Percentiles rank a stretch among this genome's conserved stretches.
phyloP scores from a whole-genome alignment of 2,888 invertebrate species.

The Gastracanthus pulcherrimus region DNA sequence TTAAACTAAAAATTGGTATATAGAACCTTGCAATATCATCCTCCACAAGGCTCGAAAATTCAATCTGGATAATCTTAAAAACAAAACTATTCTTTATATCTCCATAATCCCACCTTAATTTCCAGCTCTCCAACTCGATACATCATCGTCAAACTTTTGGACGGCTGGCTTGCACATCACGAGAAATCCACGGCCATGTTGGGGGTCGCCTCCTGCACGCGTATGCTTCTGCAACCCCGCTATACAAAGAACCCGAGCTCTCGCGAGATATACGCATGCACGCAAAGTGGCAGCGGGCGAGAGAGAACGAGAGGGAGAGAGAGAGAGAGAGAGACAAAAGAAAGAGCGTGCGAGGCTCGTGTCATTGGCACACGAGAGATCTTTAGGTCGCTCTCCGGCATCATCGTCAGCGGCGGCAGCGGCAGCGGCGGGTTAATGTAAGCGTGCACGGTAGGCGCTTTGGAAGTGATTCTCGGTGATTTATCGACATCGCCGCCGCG shows the following conservation, averaged over 20 bases:
- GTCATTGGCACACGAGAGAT: conserved; percentile 58
- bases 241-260: not conserved
- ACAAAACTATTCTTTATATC: too few species aligned
- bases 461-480: conserved; percentile 69
- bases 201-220: not conserved
- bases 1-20: too few species aligned
- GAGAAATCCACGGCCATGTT: not conserved
- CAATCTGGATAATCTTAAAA: not conserved
- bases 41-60: too few species aligned
- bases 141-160: conserved; percentile 31
- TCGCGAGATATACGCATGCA: not conserved
- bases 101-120: too few species aligned
- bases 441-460: conserved; percentile 61
- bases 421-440: conserved; percentile 54
- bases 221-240: not conserved
- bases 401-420: conserved; percentile 58
- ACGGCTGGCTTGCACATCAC: not conserved
- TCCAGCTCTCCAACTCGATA: not conserved
- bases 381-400: conserved; percentile 37
- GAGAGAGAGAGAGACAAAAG: too few species aligned
- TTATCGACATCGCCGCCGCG: conserved; percentile 67
- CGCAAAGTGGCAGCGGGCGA: not conserved
- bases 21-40: too few species aligned
- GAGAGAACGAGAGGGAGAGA: too few species aligned
- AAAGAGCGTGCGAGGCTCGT: conserved; percentile 28